Evolutionary conservation across 1,140 invertebrate species (phyloP), one percentile per base, ranked within the genome.

Genomic region (Neomicropteryx cornuta): DNA sequence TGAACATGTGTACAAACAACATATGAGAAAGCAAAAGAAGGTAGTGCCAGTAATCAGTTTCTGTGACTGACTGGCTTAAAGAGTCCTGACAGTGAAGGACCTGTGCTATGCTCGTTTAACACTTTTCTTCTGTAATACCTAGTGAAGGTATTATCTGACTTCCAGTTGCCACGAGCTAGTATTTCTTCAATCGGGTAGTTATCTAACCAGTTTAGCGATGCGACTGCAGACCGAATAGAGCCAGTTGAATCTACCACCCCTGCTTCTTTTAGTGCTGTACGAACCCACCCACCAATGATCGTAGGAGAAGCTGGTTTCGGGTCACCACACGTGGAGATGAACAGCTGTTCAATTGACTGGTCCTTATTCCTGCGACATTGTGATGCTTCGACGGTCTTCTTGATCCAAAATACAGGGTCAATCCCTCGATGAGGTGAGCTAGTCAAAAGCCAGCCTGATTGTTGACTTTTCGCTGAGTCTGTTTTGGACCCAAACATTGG

Each of bases 401-500:
- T 23, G 10, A 49, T 6, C 45, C 48, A 50, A 39, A 22, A 47
- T 17, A 52, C 39, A 33, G 45, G 37, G 38, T 49, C 36, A 8
- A 43, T 42, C 29, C 40, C 47, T 27, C 23, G 34, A 28, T 51
- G 35, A 18, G 43, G 44, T 17, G 43, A 18, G 8, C 30, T 14
- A 13, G 29, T 33, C 3, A 62, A 36, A 3, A 38, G 41, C 52
- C 55, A 62, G 4, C 50, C 52, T 17, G 55, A 58, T 36, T 60
- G 56, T 38, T 45, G 29, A 31, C 51, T 34, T 13, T 32, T 41
- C 1, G 13, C n/a, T 4, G 33, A 44, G 36, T 58, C 57, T 2
- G 56, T 58, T 41, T 58, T 57, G 4, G 54, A 60, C 2, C 53
- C 53, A 45, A 55, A 60, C 2, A n/a, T 5, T 5, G 53, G 58